Evolutionary conservation across 2,888 invertebrate genomes (phyloP), one percentile per base, ranked within the genome.

Genomic region (Drosophila anceps): DNA sequence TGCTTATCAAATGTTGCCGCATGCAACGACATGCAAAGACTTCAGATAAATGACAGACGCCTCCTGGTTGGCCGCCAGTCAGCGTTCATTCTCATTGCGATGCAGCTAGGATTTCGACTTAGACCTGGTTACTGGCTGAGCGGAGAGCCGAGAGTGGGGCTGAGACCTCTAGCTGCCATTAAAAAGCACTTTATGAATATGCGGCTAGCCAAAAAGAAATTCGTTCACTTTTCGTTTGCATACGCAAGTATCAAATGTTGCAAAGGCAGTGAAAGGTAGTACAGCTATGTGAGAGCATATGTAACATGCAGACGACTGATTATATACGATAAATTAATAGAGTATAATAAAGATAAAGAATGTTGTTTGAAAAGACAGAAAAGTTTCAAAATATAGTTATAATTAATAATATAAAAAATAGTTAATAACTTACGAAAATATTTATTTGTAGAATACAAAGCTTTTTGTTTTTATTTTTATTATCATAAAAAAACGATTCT

Each of bases 101-200:
- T 63, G 71, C 41, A 48, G 37, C 62, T 29, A 53, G 61, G 43
- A 66, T 59, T 60, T 31, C 39, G 60, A 59, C 50, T 60, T 39
- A 29, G 60, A 57, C 37, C 39, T 62, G 73, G 73, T 50, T 46
- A 50, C 37, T 51, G n/a, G 35, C 24, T 43, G 43, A 39, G 39
- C 9, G 0, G 0, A 29, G 50, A n/a, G 44, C 20, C 15, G 31
- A 29, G 31, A 43, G 29, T 29, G 39, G 27, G 10, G 12, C 31
- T 29, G 66, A 35, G 46, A 62, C 43, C 59, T 51, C 58, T 64
- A 60, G 44, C 61, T 64, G 64, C 80, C 85, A 84, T 84, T 86
- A 76, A 80, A 82, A 81, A 74, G 65, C 84, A 86, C 82, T 84
- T 79, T 82, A 73, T 84, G 86, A 79, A 73, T 79, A 67, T 79